Evolutionary conservation across 1,140 invertebrate genomes (phyloP).

Genomic region (Papilio polyxenes): DNA sequence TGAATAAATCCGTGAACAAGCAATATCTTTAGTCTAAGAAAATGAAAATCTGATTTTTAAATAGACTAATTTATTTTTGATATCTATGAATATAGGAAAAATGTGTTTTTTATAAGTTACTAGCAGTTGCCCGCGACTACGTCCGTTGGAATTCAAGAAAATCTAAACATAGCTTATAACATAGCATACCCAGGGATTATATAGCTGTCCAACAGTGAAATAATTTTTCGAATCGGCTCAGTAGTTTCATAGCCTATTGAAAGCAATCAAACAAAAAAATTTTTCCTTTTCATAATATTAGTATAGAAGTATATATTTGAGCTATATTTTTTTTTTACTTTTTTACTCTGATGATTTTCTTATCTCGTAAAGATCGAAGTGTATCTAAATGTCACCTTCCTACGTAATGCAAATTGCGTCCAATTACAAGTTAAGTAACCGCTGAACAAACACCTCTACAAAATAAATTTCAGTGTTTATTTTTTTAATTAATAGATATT

Average conservation of each 20-base stretch:
- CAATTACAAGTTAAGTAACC: not conserved
- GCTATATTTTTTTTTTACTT: not conserved
- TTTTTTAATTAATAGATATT: too few relatives aligned
- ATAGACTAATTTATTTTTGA: not conserved
- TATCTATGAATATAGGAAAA: not conserved
- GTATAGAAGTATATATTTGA: not conserved
- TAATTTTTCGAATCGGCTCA: too few relatives aligned
- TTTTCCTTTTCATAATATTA: too few relatives aligned
- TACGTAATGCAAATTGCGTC: not conserved
- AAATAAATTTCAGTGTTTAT: too few relatives aligned
- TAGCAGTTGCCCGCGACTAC: not conserved
- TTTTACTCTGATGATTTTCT: not conserved
- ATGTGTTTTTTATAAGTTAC: not conserved
- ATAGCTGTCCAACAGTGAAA: too few relatives aligned
- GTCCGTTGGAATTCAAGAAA: too few relatives aligned
- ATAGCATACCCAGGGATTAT: not conserved
- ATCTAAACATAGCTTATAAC: not conserved
- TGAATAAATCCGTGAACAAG: not conserved
- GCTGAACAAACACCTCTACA: too few relatives aligned
- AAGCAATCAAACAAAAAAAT: too few relatives aligned
- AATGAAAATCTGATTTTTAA: not conserved
- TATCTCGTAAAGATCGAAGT: not conserved
- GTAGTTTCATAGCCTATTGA: too few relatives aligned
- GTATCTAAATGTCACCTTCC: not conserved
- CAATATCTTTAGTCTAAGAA: not conserved